Evolutionary conservation across 1,140 invertebrate genomes (phyloP).

Genomic region (Ceratitis capitata): DNA sequence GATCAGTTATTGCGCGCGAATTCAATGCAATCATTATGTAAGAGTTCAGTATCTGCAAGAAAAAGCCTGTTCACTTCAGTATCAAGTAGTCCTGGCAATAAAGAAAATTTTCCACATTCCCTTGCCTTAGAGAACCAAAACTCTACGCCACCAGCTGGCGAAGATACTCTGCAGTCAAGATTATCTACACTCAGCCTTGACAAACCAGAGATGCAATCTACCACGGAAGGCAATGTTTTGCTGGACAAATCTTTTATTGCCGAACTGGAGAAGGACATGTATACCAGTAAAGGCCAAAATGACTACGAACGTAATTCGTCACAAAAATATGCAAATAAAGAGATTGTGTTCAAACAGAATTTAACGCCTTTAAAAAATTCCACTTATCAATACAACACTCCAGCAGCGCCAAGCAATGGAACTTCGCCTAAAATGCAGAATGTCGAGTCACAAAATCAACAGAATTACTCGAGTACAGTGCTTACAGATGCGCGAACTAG

Average conservation of each 20-base stretch:
- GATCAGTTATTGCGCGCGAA: constrained; percentile 30
- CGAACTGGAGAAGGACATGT: constrained; percentile 72
- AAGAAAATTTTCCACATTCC: constrained; percentile 56
- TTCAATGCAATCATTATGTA: constrained; percentile 40
- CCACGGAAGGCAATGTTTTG: constrained; percentile 47
- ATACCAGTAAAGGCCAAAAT: constrained; percentile 55
- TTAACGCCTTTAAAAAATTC: constrained; percentile 58
- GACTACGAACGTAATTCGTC: constrained; percentile 65
- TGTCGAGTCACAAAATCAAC: constrained; percentile 43
- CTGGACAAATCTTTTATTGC: constrained; percentile 71
- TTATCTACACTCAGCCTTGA: constrained; percentile 54
- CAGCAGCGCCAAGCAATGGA: constrained; percentile 43
- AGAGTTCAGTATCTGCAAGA: constrained; percentile 51
- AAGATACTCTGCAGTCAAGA: constrained; percentile 54
- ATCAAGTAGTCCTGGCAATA: constrained; percentile 46
- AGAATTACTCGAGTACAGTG: constrained; percentile 39
- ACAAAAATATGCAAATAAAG: constrained; percentile 66
- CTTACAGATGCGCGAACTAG: not conserved
- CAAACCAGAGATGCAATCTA: not conserved
- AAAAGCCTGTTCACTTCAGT: constrained; percentile 52
- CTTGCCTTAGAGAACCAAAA: not conserved
- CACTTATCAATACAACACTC: constrained; percentile 49
- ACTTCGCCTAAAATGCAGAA: constrained; percentile 48
- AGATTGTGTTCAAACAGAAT: constrained; percentile 58
- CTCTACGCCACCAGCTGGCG: not conserved